These are phyloP conservation scores for Penelope pileata DNA, from an alignment of 2,113 vertebrate species.

Conservation along the genomic window DNA sequence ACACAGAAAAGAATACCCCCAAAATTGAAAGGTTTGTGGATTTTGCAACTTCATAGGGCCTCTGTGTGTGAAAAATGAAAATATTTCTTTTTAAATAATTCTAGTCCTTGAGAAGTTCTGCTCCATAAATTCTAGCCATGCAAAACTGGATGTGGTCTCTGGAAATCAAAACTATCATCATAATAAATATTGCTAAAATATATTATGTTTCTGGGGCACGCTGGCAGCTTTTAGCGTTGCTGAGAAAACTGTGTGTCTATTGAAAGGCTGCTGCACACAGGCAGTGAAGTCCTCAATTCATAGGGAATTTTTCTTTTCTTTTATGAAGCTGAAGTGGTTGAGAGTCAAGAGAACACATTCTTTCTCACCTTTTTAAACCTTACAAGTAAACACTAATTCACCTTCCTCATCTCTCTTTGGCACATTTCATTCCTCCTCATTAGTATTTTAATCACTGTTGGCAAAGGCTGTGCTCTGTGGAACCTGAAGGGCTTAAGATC, in stretches of 20 bases:
- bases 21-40: background rate
- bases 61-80: background rate
- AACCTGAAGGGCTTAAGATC: background rate
- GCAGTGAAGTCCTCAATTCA: background rate
- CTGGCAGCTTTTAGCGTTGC: background rate
- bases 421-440: background rate
- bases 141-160: background rate
- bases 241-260: background rate
- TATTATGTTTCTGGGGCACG: background rate
- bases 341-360: background rate
- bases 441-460: background rate
- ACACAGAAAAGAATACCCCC: background rate
- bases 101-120: background rate
- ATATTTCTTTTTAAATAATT: background rate
- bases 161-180: conserved; percentile 5
- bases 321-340: background rate
- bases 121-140: background rate
- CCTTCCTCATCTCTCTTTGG: background rate
- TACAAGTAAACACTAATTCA: background rate
- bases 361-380: conserved; percentile 4
- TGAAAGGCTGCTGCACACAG: background rate
- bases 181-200: background rate
- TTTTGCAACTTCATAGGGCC: background rate
- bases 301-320: background rate
- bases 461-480: background rate